These are phyloP conservation scores for Cynopterus sphinx DNA, from an alignment of 2,797 vertebrate genomes.

Conservation along the genomic window DNA sequence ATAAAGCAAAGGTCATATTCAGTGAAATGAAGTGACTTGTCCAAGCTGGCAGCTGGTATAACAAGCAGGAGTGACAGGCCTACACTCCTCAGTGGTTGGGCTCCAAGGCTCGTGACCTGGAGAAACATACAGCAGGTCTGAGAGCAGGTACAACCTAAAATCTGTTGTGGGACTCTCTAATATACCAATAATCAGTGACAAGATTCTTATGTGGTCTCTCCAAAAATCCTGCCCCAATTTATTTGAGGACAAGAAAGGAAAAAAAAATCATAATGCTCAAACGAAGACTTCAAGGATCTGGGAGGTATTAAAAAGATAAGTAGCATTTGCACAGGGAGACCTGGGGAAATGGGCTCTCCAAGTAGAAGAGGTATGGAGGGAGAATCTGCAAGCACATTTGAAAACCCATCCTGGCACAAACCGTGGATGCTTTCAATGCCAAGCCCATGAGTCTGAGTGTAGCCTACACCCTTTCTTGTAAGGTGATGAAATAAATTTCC, in stretches of 20 bases:
- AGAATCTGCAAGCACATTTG: fast-evolving
- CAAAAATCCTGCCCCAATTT: not conserved
- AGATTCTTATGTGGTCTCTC: not conserved
- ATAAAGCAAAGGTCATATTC: not conserved
- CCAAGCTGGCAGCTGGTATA: not conserved
- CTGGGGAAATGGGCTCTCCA: fast-evolving
- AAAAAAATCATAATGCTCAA: not conserved
- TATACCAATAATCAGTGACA: not conserved
- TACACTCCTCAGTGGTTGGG: not conserved
- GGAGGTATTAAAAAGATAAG: not conserved
- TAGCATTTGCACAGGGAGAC: not conserved
- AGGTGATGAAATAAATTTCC: not conserved
- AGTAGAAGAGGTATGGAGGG: not conserved
- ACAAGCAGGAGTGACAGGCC: not conserved
- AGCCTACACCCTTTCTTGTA: not conserved
- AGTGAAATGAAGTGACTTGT: not conserved
- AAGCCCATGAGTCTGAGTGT: not conserved
- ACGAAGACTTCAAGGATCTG: not conserved
- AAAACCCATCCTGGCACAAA: not conserved
- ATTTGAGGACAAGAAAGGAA: not conserved
- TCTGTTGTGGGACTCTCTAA: not conserved
- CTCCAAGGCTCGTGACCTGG: not conserved
- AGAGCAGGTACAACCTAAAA: not conserved
- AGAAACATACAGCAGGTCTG: not conserved
- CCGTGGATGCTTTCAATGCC: fast-evolving